Evolutionary conservation across 2,113 vertebrate genomes (phyloP), one percentile per base, ranked within the genome.

Genomic region (Cynoglossus semilaevis): DNA sequence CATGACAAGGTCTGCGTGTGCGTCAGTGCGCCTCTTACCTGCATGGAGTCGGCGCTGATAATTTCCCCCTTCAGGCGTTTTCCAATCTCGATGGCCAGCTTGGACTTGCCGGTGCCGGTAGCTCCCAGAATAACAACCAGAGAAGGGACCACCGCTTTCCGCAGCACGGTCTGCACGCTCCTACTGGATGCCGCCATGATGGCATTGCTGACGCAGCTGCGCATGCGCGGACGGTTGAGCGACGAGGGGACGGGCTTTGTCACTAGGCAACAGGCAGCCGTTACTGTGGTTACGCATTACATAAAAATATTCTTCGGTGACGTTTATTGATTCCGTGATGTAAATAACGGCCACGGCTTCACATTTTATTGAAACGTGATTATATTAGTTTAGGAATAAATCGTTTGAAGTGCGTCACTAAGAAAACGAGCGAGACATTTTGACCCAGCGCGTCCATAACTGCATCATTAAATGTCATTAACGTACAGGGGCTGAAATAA

Each of bases 1-100:
- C 59, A 8, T 51, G 51, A 41, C 68, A 44, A 69, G 60, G 59
- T 42, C 54, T 73, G 40, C 36, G 29, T 37, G 38, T 51, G 8
- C 1, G 9, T 7, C 5, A 3, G 14, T 64, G 7, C 10, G 11
- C 9, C 0, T 60, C 88, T 69, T 85, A 98, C 96, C 95, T 98
- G 95, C 95, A 97, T 97, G 72, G 94, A 94, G 80, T 98, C 96
- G 0, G 95, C 96, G 87, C 95, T 94, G 84, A 98, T 89, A 59
- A 98, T 93, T 76, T 96, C 95, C 2, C 94, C 95, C 42, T 88
- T 85, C 1, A 95, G 85, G 16, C 88, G 85, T 78, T 88, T 91
- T 22, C 93, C 93, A 8, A 98, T 81, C 79, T 96, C 93, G 41
- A 96, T 83, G 1, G 95, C 95, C 82, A 98, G 85, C 13, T 93